Percentiles rank a stretch among this genome's conserved stretches.
phyloP scores from a whole-genome alignment of 2,113 vertebrate genomes.

The Alexandromys fortis region DNA sequence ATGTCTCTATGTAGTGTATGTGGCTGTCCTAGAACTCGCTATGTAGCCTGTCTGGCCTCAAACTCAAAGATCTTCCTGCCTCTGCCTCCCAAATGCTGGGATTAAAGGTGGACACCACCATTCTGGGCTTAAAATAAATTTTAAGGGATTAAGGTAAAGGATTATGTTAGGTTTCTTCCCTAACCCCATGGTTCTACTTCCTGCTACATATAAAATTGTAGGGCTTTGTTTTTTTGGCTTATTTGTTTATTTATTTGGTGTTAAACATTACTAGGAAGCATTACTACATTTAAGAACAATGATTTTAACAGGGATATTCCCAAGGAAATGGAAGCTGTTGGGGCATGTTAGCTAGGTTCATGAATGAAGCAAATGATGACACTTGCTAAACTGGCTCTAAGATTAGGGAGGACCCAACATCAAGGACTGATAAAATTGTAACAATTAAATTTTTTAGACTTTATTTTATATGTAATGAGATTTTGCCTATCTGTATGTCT shows the following conservation, averaged over 20 bases:
- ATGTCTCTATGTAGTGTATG: background rate
- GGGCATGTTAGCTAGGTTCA: background rate
- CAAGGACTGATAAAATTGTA: background rate
- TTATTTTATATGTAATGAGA: background rate
- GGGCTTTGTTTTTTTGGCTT: background rate
- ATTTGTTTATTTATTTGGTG: background rate
- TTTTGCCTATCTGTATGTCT: background rate
- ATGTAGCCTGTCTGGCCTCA: background rate
- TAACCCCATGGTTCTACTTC: background rate
- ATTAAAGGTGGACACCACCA: background rate
- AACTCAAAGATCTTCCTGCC: background rate
- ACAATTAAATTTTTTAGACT: background rate
- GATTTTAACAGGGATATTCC: background rate
- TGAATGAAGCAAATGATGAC: constrained; percentile 30
- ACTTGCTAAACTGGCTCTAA: constrained; percentile 16
- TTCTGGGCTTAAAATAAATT: background rate
- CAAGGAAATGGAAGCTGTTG: constrained; percentile 21
- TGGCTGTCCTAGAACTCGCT: background rate
- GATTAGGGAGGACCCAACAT: constrained; percentile 17
- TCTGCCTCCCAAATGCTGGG: background rate
- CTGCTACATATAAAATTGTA: background rate
- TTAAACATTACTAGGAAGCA: background rate
- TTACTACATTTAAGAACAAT: background rate
- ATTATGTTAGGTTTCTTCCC: background rate
- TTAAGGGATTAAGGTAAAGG: constrained; percentile 16